Conservation (phyloP, 1,140 invertebrate species). For the Monochamus saltuarius region DNA sequence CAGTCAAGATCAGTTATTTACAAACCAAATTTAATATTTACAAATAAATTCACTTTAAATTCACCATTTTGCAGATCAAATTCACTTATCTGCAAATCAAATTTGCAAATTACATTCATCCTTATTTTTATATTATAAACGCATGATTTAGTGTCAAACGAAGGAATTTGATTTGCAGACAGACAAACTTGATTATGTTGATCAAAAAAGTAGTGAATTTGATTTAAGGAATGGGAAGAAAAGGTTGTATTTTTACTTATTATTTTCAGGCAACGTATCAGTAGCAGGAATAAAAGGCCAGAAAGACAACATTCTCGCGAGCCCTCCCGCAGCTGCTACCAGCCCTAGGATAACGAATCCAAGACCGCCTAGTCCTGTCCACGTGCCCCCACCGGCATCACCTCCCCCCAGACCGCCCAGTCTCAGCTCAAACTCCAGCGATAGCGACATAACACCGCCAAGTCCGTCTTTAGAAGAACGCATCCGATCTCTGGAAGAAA, state of each 20-base stretch:
- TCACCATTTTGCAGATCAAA: neutral
- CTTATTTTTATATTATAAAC: too few relatives aligned
- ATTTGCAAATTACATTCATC: too few relatives aligned
- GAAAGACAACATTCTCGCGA: slow-evolving; percentile 46
- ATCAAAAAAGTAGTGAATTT: too few relatives aligned
- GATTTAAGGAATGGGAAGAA: too few relatives aligned
- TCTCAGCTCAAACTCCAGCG: slow-evolving; percentile 62
- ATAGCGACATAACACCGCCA: slow-evolving; percentile 58
- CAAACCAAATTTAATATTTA: too few relatives aligned
- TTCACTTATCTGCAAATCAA: neutral
- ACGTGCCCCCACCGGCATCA: slow-evolving; percentile 59
- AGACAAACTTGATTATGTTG: too few relatives aligned
- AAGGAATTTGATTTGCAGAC: too few relatives aligned
- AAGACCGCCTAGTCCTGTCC: slow-evolving; percentile 45
- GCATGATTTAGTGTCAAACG: neutral
- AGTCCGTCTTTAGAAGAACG: slow-evolving; percentile 81
- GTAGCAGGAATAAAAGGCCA: slow-evolving; percentile 50
- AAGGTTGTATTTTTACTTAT: too few relatives aligned
- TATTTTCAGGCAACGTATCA: slow-evolving; percentile 44
- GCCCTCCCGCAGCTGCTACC: slow-evolving; percentile 51
- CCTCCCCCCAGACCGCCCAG: slow-evolving; percentile 60
- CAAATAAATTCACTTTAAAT: too few relatives aligned
- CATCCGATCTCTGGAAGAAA: slow-evolving; percentile 83
- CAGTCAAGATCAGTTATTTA: too few relatives aligned
- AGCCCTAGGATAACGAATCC: slow-evolving; percentile 49